Evolutionary conservation across 2,797 vertebrate genomes (phyloP).

Genomic region (Nyctibius grandis): DNA sequence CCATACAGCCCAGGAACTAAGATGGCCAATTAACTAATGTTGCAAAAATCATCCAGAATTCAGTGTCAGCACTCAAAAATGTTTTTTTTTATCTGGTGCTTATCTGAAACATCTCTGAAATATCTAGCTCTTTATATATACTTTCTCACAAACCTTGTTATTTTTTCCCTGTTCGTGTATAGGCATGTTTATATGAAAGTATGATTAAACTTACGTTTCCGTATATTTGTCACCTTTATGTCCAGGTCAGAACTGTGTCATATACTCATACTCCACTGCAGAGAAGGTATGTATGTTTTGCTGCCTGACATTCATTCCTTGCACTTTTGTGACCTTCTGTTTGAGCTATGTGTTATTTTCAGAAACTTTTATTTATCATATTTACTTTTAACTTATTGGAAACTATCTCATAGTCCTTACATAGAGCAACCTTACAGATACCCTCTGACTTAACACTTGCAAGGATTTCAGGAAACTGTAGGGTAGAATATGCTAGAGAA

Average conservation of each 20-base stretch:
- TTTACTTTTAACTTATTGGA: neutral
- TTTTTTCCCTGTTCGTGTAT: neutral
- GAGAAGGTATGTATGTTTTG: neutral
- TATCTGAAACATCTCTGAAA: neutral
- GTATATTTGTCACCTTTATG: neutral
- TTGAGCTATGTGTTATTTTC: neutral
- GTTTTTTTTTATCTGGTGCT: neutral
- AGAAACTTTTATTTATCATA: neutral
- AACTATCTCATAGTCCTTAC: neutral
- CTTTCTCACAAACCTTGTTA: neutral
- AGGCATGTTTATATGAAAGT: neutral
- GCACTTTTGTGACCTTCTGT: neutral
- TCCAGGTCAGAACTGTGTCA: neutral
- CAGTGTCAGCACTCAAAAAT: neutral
- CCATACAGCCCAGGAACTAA: neutral
- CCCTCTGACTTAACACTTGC: neutral
- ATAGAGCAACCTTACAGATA: neutral
- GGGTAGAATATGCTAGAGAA: neutral
- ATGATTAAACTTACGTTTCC: neutral
- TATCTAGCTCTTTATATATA: neutral
- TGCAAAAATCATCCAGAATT: neutral
- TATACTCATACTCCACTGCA: neutral
- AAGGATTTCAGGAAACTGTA: neutral
- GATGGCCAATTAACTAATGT: slow-evolving; percentile 8
- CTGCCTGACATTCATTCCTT: neutral